Conservation (phyloP, 2,888 invertebrate genomes). For the Nysson spinosus region DNA sequence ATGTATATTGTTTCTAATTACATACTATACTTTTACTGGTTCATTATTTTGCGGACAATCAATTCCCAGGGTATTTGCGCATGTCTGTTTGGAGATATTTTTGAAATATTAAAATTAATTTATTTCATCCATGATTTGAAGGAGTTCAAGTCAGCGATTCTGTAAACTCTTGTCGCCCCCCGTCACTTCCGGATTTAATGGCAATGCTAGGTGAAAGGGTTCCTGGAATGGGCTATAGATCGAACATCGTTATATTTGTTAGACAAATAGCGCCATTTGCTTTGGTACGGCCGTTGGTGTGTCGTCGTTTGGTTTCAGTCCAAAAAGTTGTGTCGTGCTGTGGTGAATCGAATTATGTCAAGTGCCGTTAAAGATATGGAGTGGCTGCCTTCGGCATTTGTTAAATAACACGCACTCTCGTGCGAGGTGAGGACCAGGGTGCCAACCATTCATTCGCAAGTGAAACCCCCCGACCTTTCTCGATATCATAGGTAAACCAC, state of each 20-base stretch:
- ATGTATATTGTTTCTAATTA: too few relatives aligned
- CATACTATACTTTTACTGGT: too few relatives aligned
- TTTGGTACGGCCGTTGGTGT: conserved; percentile 10
- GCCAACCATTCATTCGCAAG: conserved; percentile 23
- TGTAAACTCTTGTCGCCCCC: conserved; percentile 24
- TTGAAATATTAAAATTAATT: background rate
- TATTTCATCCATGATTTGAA: too few relatives aligned
- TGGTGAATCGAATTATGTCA: conserved; percentile 52
- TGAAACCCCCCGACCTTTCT: conserved; percentile 25
- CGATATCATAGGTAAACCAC: conserved; percentile 29
- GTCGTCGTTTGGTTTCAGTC: conserved; percentile 11
- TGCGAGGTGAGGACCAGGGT: conserved; percentile 38
- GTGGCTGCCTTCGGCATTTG: conserved; percentile 56
- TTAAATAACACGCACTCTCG: conserved; percentile 66
- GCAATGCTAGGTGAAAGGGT: too few relatives aligned
- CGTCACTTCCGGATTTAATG: conserved; percentile 41
- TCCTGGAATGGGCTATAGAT: too few relatives aligned
- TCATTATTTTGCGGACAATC: too few relatives aligned
- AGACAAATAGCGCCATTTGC: conserved; percentile 10
- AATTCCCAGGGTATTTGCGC: too few relatives aligned
- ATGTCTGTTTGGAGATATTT: too few relatives aligned
- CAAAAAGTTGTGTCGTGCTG: conserved; percentile 18
- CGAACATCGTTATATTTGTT: conserved; percentile 11
- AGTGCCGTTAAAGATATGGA: conserved; percentile 50
- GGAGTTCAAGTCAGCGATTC: conserved; percentile 26